These are phyloP conservation scores for Prinia subflava DNA, from an alignment of 2,113 vertebrate species.

Conservation along the genomic window DNA sequence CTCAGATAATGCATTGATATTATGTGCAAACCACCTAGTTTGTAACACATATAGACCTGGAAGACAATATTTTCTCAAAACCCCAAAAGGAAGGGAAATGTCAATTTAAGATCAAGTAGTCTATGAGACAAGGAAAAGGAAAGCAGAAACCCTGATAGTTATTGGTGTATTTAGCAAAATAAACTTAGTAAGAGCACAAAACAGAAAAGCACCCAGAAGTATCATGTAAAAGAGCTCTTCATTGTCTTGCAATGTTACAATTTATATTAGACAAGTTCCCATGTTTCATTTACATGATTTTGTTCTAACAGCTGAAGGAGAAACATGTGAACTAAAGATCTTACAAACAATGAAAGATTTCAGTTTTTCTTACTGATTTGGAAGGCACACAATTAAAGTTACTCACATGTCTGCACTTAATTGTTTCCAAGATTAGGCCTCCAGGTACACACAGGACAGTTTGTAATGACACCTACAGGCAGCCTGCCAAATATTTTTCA, in stretches of 20 bases:
- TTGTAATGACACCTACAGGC: conserved; percentile 33
- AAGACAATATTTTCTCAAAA: neutral
- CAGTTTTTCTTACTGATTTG: neutral
- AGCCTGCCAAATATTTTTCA: neutral
- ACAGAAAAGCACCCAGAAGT: neutral
- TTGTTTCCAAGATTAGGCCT: conserved; percentile 15
- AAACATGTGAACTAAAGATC: neutral
- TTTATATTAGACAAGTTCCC: neutral
- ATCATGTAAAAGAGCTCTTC: neutral
- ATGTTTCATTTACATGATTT: neutral
- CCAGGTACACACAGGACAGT: neutral
- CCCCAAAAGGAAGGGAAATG: neutral
- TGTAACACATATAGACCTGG: neutral
- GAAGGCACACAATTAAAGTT: neutral
- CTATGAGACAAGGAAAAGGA: neutral
- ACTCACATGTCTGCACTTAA: neutral
- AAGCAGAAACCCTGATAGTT: neutral
- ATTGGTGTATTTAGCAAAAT: neutral
- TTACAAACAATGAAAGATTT: neutral
- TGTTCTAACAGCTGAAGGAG: neutral
- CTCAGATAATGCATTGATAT: neutral
- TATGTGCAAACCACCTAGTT: neutral
- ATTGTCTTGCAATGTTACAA: neutral
- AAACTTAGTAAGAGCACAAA: neutral
- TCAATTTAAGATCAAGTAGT: neutral